These are phyloP conservation scores for Erebia ligea DNA, from an alignment of 2,888 invertebrate genomes.

Conservation along the genomic window DNA sequence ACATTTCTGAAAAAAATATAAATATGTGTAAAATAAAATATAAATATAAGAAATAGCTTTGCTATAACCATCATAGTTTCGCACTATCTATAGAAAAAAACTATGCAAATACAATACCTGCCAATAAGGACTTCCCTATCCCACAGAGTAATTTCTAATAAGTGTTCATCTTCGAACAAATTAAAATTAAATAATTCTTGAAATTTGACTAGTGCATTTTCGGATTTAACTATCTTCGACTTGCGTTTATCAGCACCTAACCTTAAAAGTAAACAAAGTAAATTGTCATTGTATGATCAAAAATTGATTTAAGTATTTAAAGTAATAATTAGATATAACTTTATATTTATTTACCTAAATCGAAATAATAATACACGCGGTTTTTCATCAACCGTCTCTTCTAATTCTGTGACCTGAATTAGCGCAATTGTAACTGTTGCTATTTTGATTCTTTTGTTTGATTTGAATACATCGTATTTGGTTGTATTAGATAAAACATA, in stretches of 20 bases:
- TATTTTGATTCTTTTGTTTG: constrained; percentile 58
- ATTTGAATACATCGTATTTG: constrained; percentile 53
- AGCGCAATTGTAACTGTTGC: constrained; percentile 96
- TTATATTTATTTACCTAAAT: constrained; percentile 86
- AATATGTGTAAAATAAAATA: too few species aligned
- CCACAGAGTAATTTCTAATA: constrained; percentile 93
- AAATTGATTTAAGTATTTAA: background rate
- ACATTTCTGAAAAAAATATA: constrained; percentile 77
- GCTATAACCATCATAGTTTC: background rate
- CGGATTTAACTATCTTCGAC: constrained; percentile 90
- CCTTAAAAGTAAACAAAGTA: constrained; percentile 70
- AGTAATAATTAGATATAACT: background rate
- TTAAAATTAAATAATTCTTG: constrained; percentile 97
- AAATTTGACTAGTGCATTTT: constrained; percentile 86
- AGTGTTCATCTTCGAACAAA: constrained; percentile 94
- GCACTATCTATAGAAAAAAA: background rate
- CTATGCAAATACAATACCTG: constrained; percentile 66
- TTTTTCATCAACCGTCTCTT: constrained; percentile 90
- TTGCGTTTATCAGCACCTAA: constrained; percentile 97
- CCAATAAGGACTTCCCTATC: constrained; percentile 86
- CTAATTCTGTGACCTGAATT: constrained; percentile 94
- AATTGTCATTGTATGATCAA: too few species aligned
- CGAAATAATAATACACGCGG: constrained; percentile 93
- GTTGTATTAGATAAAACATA: constrained; percentile 67
- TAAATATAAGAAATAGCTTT: too few species aligned